Percentiles rank a stretch among this genome's conserved stretches.
Evolutionary conservation across 2,797 vertebrate species (phyloP).

Genomic region (Carapus acus): DNA sequence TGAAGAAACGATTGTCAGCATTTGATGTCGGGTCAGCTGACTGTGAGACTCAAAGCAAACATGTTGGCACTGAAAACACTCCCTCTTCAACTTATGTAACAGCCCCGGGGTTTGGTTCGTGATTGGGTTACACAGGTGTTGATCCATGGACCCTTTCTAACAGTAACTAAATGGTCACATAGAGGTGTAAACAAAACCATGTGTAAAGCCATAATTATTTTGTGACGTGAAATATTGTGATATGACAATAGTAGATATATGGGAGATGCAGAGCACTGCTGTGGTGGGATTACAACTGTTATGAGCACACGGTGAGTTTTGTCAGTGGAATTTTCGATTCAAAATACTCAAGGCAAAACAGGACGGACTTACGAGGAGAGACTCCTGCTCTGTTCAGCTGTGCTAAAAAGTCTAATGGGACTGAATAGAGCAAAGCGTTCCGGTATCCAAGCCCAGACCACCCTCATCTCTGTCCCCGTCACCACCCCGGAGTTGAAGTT

Average conservation of each 20-base stretch:
- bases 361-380: slow-evolving; percentile 72
- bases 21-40: slow-evolving; percentile 13
- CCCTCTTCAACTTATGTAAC: slow-evolving; percentile 23
- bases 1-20: neutral
- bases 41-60: slow-evolving; percentile 39
- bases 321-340: too few relatives aligned
- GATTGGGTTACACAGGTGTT: slow-evolving; percentile 7
- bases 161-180: neutral
- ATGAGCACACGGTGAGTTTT: too few relatives aligned
- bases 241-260: too few relatives aligned
- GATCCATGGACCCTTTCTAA: slow-evolving; percentile 8
- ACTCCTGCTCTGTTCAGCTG: slow-evolving; percentile 70
- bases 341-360: too few relatives aligned
- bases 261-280: too few relatives aligned
- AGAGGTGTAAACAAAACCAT: neutral
- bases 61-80: slow-evolving; percentile 56
- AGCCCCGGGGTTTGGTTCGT: slow-evolving; percentile 13
- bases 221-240: too few relatives aligned
- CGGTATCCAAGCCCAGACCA: slow-evolving; percentile 88
- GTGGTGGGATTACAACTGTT: too few relatives aligned
- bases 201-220: neutral
- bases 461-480: slow-evolving; percentile 78
- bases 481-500: slow-evolving; percentile 76
- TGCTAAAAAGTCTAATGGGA: slow-evolving; percentile 75
- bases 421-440: slow-evolving; percentile 83